Conservation (phyloP, 2,797 vertebrate genomes). For the Pelodytes ibericus region DNA sequence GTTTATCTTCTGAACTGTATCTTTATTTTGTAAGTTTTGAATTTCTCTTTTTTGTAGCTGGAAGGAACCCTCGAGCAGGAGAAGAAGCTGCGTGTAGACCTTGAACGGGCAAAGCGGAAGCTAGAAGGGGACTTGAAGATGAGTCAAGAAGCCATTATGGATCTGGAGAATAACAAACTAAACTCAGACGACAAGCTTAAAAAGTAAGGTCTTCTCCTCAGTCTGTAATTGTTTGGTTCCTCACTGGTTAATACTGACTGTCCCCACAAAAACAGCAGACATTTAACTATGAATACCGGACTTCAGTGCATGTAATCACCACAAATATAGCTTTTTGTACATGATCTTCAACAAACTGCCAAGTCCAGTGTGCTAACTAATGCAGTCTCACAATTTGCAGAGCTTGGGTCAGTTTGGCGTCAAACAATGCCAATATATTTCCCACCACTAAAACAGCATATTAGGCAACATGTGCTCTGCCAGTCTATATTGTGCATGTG, state of each 20-base stretch:
- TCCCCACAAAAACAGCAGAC: too few relatives aligned
- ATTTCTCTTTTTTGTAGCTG: neutral
- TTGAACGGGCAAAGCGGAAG: neutral
- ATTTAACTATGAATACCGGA: too few relatives aligned
- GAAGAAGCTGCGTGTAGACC: constrained; percentile 5
- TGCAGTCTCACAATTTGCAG: too few relatives aligned
- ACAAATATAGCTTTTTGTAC: too few relatives aligned
- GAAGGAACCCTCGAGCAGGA: constrained; percentile 2
- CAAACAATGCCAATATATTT: too few relatives aligned
- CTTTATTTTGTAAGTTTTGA: neutral
- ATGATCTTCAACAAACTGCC: too few relatives aligned
- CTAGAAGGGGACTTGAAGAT: constrained; percentile 10
- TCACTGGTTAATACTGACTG: neutral
- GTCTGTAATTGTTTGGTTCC: neutral
- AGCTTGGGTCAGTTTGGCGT: too few relatives aligned
- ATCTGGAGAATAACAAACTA: constrained; percentile 12
- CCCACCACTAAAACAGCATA: too few relatives aligned
- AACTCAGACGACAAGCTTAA: constrained; percentile 72
- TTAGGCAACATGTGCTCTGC: too few relatives aligned
- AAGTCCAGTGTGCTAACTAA: too few relatives aligned
- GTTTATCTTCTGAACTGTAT: neutral
- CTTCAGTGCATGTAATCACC: too few relatives aligned
- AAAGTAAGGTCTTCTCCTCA: constrained; percentile 62
- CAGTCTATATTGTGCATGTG: neutral
- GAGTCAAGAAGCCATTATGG: neutral